Evolutionary conservation across 2,797 vertebrate species (phyloP).

Genomic region (Acropternis orthonyx): DNA sequence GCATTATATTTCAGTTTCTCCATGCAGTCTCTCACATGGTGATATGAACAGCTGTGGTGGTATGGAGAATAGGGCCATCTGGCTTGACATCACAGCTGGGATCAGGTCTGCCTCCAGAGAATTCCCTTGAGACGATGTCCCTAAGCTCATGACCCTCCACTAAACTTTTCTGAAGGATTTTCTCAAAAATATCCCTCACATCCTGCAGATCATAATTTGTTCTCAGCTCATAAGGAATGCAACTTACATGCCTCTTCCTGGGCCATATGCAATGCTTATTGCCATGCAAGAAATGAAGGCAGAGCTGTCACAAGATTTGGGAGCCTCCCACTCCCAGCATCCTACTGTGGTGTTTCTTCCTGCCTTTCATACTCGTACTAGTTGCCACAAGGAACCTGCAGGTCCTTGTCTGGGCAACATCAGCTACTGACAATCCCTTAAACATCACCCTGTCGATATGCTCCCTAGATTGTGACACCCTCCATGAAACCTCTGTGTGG

Average conservation of each 20-base stretch:
- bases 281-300: background rate
- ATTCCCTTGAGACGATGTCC: background rate
- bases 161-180: background rate
- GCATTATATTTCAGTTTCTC: background rate
- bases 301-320: background rate
- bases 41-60: background rate
- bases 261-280: background rate
- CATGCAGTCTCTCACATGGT: background rate
- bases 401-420: background rate
- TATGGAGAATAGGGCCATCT: background rate
- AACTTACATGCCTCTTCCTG: background rate
- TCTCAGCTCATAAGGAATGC: background rate
- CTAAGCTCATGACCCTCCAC: background rate
- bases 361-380: background rate
- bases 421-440: background rate
- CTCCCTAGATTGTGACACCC: background rate
- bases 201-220: background rate
- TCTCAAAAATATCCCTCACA: background rate
- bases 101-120: background rate
- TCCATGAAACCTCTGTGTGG: background rate
- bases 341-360: background rate
- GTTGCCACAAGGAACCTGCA: background rate
- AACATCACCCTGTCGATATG: background rate
- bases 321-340: background rate
- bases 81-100: background rate